Percentiles rank a stretch among this genome's conserved stretches.
Evolutionary conservation across 2,113 vertebrate genomes (phyloP).

Genomic region (Cairina moschata): DNA sequence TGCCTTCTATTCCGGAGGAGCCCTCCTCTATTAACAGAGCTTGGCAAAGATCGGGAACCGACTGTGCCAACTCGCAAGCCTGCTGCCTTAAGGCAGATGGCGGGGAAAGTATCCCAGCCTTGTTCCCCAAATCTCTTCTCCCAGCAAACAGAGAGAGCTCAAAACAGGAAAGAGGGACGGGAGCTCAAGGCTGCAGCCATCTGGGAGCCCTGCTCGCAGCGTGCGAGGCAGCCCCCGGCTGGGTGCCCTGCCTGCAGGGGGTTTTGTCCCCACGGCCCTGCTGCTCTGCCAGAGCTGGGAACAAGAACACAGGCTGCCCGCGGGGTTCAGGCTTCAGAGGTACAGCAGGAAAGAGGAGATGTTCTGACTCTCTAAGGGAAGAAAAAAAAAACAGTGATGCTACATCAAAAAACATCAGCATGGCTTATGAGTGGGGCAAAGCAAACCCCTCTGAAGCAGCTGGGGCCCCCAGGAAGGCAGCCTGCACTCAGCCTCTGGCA

Average conservation of each 20-base stretch:
- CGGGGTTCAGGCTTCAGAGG: not conserved
- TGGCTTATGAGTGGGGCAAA: not conserved
- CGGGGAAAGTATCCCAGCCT: not conserved
- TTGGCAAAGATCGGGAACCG: conserved; percentile 51
- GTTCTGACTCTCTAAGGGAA: not conserved
- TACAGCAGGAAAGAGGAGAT: not conserved
- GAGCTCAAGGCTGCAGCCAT: too few species aligned
- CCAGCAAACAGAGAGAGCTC: not conserved
- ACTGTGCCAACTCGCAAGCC: conserved; percentile 19
- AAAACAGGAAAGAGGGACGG: not conserved
- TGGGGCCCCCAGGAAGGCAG: not conserved
- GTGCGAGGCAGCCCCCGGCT: not conserved
- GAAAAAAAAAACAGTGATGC: not conserved
- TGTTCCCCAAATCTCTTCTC: not conserved
- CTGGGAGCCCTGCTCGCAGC: not conserved
- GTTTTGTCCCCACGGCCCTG: fast-evolving
- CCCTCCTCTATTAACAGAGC: conserved; percentile 30
- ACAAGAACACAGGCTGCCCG: not conserved
- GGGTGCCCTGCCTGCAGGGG: not conserved
- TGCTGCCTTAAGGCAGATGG: conserved; percentile 63
- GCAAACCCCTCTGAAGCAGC: not conserved
- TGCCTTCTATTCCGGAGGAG: not conserved
- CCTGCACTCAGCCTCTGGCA: not conserved
- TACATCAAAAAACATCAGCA: not conserved
- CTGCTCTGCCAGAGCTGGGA: not conserved